Percentiles rank a stretch among this genome's conserved stretches.
Conservation (phyloP, 2,888 invertebrate genomes). For the Hyppa rectilinea region DNA sequence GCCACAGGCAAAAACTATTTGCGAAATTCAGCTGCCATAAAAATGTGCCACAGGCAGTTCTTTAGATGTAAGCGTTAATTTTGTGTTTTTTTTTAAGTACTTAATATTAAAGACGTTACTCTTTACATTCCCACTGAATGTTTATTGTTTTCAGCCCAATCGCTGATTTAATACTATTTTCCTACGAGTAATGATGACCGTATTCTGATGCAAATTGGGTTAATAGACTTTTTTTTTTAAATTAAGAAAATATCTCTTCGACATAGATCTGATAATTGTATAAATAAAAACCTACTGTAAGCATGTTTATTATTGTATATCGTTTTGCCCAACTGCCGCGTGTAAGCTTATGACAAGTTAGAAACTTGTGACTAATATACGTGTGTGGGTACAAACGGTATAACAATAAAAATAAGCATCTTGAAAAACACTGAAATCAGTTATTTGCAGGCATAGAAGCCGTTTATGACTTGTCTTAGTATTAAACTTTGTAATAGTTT, state of each 20-base stretch:
- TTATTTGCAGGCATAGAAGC: neutral
- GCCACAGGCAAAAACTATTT: neutral
- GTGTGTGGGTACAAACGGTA: neutral
- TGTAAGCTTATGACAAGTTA: neutral
- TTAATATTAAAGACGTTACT: neutral
- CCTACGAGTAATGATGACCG: neutral
- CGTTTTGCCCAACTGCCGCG: neutral
- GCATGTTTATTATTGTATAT: neutral
- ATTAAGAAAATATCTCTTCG: too few species aligned
- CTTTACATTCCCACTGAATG: conserved; percentile 37
- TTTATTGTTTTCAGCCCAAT: conserved; percentile 3
- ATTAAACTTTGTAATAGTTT: conserved; percentile 17
- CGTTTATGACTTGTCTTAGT: conserved; percentile 9
- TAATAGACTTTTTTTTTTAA: too few species aligned
- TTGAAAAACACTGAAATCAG: neutral
- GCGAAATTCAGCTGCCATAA: conserved; percentile 25
- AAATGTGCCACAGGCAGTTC: conserved; percentile 42
- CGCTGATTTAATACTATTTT: neutral
- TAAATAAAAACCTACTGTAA: neutral
- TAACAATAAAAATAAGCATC: neutral
- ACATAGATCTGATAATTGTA: conserved; percentile 9
- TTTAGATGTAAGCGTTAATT: conserved; percentile 35
- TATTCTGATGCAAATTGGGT: neutral
- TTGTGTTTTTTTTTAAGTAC: conserved; percentile 23
- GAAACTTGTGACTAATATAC: neutral